Conservation (phyloP, 2,888 invertebrate genomes). For the Lithophane socia region DNA sequence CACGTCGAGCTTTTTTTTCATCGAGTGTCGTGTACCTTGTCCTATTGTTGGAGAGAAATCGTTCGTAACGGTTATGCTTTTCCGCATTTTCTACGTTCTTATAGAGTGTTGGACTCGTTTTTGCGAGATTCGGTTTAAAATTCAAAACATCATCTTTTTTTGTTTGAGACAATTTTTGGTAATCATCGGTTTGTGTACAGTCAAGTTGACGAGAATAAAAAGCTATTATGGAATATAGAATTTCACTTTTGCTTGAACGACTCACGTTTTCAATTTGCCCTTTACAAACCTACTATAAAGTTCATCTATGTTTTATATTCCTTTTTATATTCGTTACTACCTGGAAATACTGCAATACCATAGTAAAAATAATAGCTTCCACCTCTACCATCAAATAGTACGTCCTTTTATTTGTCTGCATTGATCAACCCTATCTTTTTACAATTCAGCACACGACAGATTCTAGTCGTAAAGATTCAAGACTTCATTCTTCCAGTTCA, state of each 20-base stretch:
- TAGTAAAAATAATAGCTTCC: not conserved
- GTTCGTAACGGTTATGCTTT: slow-evolving; percentile 84
- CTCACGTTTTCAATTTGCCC: slow-evolving; percentile 44
- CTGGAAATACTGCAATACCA: not conserved
- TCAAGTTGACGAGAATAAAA: slow-evolving; percentile 36
- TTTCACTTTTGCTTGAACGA: slow-evolving; percentile 33
- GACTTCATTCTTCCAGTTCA: slow-evolving; percentile 70
- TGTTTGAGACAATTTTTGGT: slow-evolving; percentile 33
- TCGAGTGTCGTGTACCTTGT: slow-evolving; percentile 70
- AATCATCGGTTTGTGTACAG: slow-evolving; percentile 27
- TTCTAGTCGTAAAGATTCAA: slow-evolving; percentile 65
- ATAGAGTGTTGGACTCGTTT: slow-evolving; percentile 64
- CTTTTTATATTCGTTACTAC: not conserved
- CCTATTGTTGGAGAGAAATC: slow-evolving; percentile 84
- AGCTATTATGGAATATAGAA: slow-evolving; percentile 19
- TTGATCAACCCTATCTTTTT: slow-evolving; percentile 48
- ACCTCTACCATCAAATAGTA: slow-evolving; percentile 1
- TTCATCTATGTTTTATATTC: not conserved
- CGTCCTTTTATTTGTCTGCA: slow-evolving; percentile 19
- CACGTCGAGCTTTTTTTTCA: slow-evolving; percentile 73
- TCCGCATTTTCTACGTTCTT: slow-evolving; percentile 79
- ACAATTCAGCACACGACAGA: slow-evolving; percentile 67
- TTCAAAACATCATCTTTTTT: slow-evolving; percentile 56
- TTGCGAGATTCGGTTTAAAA: slow-evolving; percentile 59
- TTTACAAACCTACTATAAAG: slow-evolving; percentile 1